Conservation (phyloP, 2,888 invertebrate genomes). For the Oscheius sp. region DNA sequence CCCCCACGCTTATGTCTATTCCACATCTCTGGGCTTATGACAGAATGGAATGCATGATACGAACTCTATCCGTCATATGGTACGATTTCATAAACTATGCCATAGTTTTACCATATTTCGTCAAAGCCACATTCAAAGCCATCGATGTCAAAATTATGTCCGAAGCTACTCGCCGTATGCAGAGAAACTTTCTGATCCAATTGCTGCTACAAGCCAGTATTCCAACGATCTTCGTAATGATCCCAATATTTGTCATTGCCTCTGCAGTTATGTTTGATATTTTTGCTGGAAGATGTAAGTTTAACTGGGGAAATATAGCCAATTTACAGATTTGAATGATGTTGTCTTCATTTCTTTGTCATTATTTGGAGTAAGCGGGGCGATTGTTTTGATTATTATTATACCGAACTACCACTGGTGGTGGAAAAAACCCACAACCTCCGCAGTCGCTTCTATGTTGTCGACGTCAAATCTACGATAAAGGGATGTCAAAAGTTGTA, state of each 20-base stretch:
- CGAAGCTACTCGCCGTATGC: neutral
- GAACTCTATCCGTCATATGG: neutral
- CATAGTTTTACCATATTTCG: neutral
- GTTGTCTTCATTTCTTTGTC: neutral
- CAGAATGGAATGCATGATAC: neutral
- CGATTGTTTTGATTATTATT: neutral
- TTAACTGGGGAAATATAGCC: no score
- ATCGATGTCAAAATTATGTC: neutral
- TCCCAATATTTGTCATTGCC: neutral
- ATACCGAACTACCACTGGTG: neutral
- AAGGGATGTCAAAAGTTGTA: no score
- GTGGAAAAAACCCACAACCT: neutral
- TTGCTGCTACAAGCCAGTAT: neutral
- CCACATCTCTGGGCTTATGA: neutral
- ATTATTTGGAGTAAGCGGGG: constrained; percentile 1
- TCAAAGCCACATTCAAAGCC: neutral
- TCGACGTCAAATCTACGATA: no score
- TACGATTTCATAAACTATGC: neutral
- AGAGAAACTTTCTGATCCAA: neutral
- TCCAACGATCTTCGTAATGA: neutral
- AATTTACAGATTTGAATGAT: constrained; percentile 1
- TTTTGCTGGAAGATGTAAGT: neutral
- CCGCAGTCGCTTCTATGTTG: no score
- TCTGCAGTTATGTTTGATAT: neutral
- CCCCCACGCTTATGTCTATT: neutral